Evolutionary conservation across 2,113 vertebrate species (phyloP), one percentile per base, ranked within the genome.

Genomic region (Pipa parva): DNA sequence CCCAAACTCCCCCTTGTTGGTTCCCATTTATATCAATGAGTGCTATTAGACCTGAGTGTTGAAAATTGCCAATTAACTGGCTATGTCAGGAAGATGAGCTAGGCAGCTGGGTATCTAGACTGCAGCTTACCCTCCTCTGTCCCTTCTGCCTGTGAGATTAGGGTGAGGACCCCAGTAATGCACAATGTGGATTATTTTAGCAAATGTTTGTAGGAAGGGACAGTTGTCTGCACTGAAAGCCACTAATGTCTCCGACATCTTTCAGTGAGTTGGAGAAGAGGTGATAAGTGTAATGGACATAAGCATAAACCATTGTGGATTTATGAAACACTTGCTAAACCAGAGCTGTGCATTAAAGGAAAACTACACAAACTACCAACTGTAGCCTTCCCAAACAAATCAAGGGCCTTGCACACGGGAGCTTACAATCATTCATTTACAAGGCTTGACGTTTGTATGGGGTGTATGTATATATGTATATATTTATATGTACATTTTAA

Each of bases 61-160:
- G 73, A 75, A 78, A 81, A 85, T 80, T 68, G 64, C 76, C 84
- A 81, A 78, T 88, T 84, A 81, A 80, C 79, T 65, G 75, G 70
- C 81, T 80, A 79, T 75, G 82, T 81, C 73, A 72, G 63, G 64
- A 64, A 3, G 1, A 70, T 15, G 62, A 17, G 57, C 29, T 22
- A 10, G 25, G 72, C 76, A 79, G 79, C 76, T 79, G 79, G 63
- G 58, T 69, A 59, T 72, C 25, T 51, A 10, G 58, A 37, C 1
- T 26, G 22, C 2, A 1, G 21, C 1, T 79, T 74, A 81, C 80
- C 72, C 24, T 72, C 57, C 37, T 3, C 61, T 48, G 71, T 63
- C 70, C 74, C 63, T 12, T 22, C 69, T 28, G 45, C 74, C 52
- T 70, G 12, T 77, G 71, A 75, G 78, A 80, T 81, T 86, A 78